phyloP scores from a whole-genome alignment of 1,140 invertebrate genomes.

The Lamellibrachia luymesi region DNA sequence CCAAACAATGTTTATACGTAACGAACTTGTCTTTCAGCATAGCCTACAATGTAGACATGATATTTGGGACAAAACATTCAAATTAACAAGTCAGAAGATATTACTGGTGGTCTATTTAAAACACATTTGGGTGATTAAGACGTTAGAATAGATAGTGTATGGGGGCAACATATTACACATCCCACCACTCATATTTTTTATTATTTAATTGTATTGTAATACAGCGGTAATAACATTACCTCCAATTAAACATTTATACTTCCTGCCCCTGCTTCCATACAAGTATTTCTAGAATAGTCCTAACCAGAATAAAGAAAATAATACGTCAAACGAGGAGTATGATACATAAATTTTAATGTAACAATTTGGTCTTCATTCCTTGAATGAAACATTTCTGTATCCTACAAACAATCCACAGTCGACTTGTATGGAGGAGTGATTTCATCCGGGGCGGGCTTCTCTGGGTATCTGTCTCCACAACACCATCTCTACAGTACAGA shows the following conservation, averaged over 20 bases:
- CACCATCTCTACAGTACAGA: neutral
- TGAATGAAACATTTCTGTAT: neutral
- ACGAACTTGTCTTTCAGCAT: too few relatives aligned
- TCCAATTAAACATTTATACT: neutral
- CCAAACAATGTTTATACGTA: too few relatives aligned
- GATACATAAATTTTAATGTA: neutral
- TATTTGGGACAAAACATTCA: too few relatives aligned
- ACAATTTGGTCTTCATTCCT: neutral
- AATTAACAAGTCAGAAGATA: too few relatives aligned
- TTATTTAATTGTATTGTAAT: too few relatives aligned
- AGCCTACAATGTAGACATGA: too few relatives aligned
- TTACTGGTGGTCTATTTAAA: too few relatives aligned
- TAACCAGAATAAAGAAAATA: neutral
- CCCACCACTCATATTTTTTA: too few relatives aligned
- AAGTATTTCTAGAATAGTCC: neutral
- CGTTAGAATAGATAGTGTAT: too few relatives aligned
- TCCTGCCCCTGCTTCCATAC: neutral
- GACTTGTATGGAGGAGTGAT: neutral
- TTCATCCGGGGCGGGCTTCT: neutral
- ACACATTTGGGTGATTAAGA: too few relatives aligned
- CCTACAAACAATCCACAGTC: neutral
- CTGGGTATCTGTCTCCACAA: neutral
- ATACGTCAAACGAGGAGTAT: neutral
- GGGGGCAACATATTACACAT: too few relatives aligned
- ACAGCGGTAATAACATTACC: neutral